A percentile compares a stretch with the other conserved stretches of the same genome.
Conservation (phyloP, 2,797 vertebrate genomes). For the Myotis myotis region DNA sequence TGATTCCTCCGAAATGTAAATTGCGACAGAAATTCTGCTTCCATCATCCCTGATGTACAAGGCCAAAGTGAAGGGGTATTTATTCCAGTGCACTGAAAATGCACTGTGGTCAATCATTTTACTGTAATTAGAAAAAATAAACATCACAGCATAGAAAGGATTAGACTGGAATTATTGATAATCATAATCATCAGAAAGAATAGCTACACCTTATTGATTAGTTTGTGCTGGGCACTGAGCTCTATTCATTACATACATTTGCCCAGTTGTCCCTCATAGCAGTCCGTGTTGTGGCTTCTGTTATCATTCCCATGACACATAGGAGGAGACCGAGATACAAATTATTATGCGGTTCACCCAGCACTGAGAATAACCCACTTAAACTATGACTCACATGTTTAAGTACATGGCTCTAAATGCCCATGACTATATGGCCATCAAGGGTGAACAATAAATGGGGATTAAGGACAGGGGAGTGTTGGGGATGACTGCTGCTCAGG, state of each 20-base stretch:
- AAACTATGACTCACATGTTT: neutral
- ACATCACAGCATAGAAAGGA: neutral
- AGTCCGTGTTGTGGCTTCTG: neutral
- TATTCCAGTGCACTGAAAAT: neutral
- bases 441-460: neutral
- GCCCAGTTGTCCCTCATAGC: neutral
- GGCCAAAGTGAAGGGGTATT: neutral
- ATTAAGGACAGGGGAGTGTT: neutral
- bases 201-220: neutral
- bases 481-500: neutral
- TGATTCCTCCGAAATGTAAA: conserved; percentile 33
- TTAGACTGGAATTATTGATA: neutral
- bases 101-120: neutral
- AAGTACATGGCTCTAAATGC: neutral
- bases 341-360: neutral
- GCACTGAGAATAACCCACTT: neutral
- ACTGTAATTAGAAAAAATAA: neutral
- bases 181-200: conserved; percentile 17
- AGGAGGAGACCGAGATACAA: neutral
- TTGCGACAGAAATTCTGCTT: conserved; percentile 26
- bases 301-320: neutral
- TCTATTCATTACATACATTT: neutral
- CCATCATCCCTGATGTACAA: neutral
- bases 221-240: neutral
- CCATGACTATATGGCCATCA: neutral